Conservation (phyloP, 2,113 vertebrate species). For the Esox niger region DNA sequence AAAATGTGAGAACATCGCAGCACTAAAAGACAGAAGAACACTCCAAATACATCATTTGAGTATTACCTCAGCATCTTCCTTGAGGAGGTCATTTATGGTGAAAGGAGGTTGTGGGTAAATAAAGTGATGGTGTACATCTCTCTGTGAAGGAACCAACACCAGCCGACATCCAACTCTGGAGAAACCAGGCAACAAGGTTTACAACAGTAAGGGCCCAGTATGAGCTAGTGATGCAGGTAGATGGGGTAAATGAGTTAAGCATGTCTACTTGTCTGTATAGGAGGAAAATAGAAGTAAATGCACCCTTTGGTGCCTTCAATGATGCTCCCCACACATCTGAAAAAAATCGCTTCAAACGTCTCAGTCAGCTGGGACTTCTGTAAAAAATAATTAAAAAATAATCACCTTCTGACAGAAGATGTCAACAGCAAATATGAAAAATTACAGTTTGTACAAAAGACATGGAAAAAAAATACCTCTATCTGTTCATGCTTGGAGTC, state of each 20-base stretch:
- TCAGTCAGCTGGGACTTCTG: conserved; percentile 83
- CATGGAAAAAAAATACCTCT: conserved; percentile 71
- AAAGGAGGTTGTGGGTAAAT: conserved; percentile 91
- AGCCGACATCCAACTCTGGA: conserved; percentile 72
- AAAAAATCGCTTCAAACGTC: conserved; percentile 79
- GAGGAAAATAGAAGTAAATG: conserved; percentile 5
- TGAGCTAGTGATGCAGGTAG: not conserved
- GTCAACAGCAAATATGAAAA: not conserved
- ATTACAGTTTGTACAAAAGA: not conserved
- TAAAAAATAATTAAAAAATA: not conserved
- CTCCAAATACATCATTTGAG: not conserved
- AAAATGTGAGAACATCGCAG: not conserved
- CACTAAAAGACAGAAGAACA: no score
- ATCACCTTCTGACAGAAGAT: not conserved
- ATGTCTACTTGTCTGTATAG: not conserved
- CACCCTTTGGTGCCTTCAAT: conserved; percentile 86
- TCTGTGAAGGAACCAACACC: conserved; percentile 82
- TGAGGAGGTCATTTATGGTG: conserved; percentile 59
- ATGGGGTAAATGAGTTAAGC: not conserved
- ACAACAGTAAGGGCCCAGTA: not conserved
- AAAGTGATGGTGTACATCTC: conserved; percentile 82
- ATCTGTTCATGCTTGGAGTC: conserved; percentile 91
- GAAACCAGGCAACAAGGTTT: not conserved
- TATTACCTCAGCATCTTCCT: conserved; percentile 78
- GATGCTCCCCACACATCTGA: conserved; percentile 79